phyloP scores from a whole-genome alignment of 2,888 invertebrate species.

The Eledone cirrhosa region DNA sequence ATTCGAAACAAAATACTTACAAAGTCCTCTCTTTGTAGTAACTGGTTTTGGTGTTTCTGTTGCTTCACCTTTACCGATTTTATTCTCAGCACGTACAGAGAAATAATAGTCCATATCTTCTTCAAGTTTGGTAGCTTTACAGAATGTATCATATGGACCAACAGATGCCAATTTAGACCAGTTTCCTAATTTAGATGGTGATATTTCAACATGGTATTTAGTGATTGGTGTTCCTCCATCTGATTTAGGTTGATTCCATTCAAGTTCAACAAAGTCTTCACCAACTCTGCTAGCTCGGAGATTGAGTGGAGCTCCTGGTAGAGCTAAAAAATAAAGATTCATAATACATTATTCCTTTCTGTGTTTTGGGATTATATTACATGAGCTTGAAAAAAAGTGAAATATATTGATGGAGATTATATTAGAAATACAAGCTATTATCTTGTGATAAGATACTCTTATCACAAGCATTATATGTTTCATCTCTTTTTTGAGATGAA shows the following conservation, averaged over 20 bases:
- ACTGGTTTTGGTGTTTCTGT: conserved; percentile 73
- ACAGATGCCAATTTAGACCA: conserved; percentile 34
- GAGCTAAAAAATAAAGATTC: not conserved
- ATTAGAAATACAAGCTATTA: too few species aligned
- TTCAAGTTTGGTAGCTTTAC: conserved; percentile 43
- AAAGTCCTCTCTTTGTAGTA: conserved; percentile 47
- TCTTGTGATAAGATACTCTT: too few species aligned
- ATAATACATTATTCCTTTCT: too few species aligned
- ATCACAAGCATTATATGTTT: too few species aligned
- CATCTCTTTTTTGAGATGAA: too few species aligned
- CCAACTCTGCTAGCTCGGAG: conserved; percentile 30
- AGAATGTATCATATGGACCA: conserved; percentile 34
- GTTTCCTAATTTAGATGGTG: conserved; percentile 29
- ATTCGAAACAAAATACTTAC: conserved; percentile 36
- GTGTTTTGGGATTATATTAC: too few species aligned
- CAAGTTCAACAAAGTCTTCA: conserved; percentile 34
- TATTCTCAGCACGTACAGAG: conserved; percentile 84
- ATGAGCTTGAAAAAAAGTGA: too few species aligned
- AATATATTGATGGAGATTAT: too few species aligned
- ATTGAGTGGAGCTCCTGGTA: conserved; percentile 32
- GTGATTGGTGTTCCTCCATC: conserved; percentile 48
- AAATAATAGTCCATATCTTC: conserved; percentile 77
- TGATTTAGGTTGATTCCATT: conserved; percentile 60
- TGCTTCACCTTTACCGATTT: conserved; percentile 73
- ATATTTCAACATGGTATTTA: conserved; percentile 41